Evolutionary conservation across 1,140 invertebrate species (phyloP).

Genomic region (Sminthurides bifidus): DNA sequence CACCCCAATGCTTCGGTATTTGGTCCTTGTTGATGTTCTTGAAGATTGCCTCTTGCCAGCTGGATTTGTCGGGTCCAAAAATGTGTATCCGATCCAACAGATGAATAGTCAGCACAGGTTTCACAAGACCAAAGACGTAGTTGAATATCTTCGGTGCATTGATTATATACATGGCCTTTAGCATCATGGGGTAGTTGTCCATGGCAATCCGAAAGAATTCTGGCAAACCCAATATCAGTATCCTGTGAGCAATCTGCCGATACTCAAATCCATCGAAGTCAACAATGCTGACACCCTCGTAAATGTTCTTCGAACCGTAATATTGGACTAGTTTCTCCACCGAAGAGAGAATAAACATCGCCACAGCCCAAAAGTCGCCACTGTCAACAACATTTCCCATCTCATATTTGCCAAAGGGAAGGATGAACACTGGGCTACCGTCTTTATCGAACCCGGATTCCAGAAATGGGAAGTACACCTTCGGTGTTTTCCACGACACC

Average conservation of each 20-base stretch:
- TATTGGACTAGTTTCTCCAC: background rate
- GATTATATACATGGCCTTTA: no score
- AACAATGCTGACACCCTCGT: background rate
- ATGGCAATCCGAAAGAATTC: background rate
- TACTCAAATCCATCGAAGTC: background rate
- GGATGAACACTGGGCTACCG: slow-evolving; percentile 3
- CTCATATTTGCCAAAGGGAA: background rate
- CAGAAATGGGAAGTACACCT: background rate
- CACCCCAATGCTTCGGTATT: no score
- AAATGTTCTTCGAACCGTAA: background rate
- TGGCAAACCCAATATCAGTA: background rate
- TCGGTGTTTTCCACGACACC: background rate
- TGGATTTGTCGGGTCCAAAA: no score
- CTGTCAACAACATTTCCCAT: background rate
- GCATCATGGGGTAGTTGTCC: no score
- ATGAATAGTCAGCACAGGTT: no score
- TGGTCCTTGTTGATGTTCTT: no score
- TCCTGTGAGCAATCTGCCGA: background rate
- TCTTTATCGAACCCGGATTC: slow-evolving; percentile 1
- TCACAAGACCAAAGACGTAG: no score
- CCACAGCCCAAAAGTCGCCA: background rate
- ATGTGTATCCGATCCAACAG: no score
- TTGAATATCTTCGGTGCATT: no score
- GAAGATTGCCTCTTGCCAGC: no score
- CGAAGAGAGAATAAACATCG: background rate